Conservation (phyloP, 2,797 vertebrate species). For the Gallinago solitaria region DNA sequence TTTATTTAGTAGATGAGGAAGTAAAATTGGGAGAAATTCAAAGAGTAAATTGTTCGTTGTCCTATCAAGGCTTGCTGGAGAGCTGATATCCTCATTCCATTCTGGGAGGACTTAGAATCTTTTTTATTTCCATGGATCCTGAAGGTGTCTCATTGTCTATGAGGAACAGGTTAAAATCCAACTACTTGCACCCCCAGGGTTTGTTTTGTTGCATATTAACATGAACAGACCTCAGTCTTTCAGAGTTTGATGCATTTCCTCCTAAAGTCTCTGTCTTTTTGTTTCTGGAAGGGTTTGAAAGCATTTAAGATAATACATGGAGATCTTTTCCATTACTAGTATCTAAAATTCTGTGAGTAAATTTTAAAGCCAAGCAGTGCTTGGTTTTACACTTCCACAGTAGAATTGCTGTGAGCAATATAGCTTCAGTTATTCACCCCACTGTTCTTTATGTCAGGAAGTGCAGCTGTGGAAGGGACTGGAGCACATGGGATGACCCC, state of each 20-base stretch:
- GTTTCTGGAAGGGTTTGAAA: conserved; percentile 8
- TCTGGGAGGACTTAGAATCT: not conserved
- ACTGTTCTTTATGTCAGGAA: not conserved
- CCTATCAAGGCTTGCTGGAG: not conserved
- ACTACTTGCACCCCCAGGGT: not conserved
- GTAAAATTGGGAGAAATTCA: not conserved
- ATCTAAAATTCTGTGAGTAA: not conserved
- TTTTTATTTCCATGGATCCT: not conserved
- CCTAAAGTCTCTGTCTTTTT: not conserved
- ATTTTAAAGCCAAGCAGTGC: not conserved
- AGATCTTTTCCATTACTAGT: not conserved
- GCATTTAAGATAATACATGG: not conserved
- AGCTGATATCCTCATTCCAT: not conserved
- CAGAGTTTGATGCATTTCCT: conserved; percentile 25
- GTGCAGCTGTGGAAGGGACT: not conserved
- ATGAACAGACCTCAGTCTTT: not conserved
- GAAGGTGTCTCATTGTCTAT: not conserved
- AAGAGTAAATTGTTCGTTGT: not conserved
- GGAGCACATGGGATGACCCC: not conserved
- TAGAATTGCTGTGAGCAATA: not conserved
- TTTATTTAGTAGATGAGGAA: not conserved
- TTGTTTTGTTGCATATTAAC: not conserved
- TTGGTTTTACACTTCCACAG: not conserved
- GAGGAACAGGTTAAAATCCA: not conserved
- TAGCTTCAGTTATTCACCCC: not conserved